Conservation (phyloP, 2,797 vertebrate genomes). For the Characodon lateralis region DNA sequence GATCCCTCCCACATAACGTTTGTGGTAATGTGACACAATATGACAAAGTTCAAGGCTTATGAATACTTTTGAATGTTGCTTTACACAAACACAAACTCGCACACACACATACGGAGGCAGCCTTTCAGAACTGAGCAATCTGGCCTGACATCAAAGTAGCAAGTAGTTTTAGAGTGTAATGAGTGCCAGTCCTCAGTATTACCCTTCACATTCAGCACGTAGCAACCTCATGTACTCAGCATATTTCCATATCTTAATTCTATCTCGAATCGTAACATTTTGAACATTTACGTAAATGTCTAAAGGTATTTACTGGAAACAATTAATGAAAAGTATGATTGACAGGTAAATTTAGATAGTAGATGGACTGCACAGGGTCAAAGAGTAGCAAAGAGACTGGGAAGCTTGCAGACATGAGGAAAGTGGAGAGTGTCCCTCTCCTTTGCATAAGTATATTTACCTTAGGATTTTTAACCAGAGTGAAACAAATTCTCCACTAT, state of each 20-base stretch:
- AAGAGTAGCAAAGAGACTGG: slow-evolving; percentile 17
- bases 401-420: slow-evolving; percentile 14
- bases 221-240: slow-evolving; percentile 40
- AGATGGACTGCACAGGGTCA: slow-evolving; percentile 34
- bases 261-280: neutral
- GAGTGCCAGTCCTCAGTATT: slow-evolving; percentile 56
- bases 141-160: slow-evolving; percentile 65
- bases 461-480: slow-evolving; percentile 58
- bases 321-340: slow-evolving; percentile 16
- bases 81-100: neutral
- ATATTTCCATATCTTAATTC: neutral
- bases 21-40: neutral
- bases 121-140: slow-evolving; percentile 51
- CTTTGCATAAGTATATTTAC: slow-evolving; percentile 69
- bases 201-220: slow-evolving; percentile 48
- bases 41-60: neutral
- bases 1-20: neutral
- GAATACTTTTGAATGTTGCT: neutral
- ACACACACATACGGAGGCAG: slow-evolving; percentile 36
- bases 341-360: slow-evolving; percentile 18
- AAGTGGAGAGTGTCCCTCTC: slow-evolving; percentile 22
- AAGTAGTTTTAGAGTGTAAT: slow-evolving; percentile 42
- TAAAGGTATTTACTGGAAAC: slow-evolving; percentile 41
- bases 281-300: slow-evolving; percentile 35
- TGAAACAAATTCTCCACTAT: slow-evolving; percentile 64